Evolutionary conservation across 2,797 vertebrate species (phyloP), one percentile per base, ranked within the genome.

Genomic region (Trematomus bernacchii): DNA sequence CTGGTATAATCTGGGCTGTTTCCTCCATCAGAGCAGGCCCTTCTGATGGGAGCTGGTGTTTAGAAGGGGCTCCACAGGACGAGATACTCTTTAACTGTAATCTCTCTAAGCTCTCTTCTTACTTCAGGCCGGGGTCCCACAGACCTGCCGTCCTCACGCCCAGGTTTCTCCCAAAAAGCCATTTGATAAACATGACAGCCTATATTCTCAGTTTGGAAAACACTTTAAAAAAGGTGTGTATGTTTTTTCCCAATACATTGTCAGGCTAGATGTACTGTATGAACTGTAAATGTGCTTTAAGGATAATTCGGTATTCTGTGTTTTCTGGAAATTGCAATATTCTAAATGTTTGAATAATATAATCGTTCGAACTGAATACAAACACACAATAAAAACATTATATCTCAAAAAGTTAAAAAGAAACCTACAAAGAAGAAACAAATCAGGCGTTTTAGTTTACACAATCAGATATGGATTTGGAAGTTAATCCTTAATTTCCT

Each of bases 1-100:
- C 77, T 76, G 83, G 59, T 80, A 42, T 95, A 94, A 95, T 94
- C 92, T 92, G 82, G 69, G 52, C 75, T 92, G 90, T 94, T 95
- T 95, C 95, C 94, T 95, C 83, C 73, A 16, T 84, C 62, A 37
- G 82, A 42, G 65, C 72, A 33, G 85, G 79, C 82, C 79, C 84
- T 47, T 86, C 78, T 93, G 93, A 90, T 92, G 91, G 90, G 89
- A 93, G 92, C 90, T 72, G 84, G 85, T 91, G 89, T 78, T 91
- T 90, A 90, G 87, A 73, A 74, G 81, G 87, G 79, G 79, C 84
- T 91, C 85, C 90, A 91, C 88, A 85, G 77, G 84, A 89, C 84
- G 64, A 90, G 80, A 79, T 87, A 33, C 89, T 92, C 83, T 91
- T 93, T 92, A 92, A 84, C 75, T 89, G 58, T 91, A 91, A 93